Evolutionary conservation across 1,140 invertebrate species (phyloP).

Genomic region (Papilio dardanus): DNA sequence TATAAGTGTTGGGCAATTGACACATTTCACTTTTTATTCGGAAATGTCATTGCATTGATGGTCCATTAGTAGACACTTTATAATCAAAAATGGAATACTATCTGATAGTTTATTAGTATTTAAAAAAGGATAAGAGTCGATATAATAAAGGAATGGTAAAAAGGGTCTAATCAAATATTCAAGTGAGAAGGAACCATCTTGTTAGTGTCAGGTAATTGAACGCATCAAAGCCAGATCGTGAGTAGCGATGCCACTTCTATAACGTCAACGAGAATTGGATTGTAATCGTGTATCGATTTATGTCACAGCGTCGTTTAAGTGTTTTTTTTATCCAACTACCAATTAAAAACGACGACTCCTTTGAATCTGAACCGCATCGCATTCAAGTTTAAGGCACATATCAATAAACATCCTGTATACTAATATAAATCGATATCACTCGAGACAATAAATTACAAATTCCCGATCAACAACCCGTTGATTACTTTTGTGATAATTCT

Average conservation of each 20-base stretch:
- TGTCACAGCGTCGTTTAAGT: constrained; percentile 33
- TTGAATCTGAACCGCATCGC: constrained; percentile 13
- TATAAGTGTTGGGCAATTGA: constrained; percentile 7
- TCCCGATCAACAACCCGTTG: neutral
- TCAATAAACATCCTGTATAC: neutral
- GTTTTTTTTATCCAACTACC: constrained; percentile 30
- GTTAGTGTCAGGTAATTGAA: constrained; percentile 66
- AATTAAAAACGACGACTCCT: constrained; percentile 24
- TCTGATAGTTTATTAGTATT: neutral
- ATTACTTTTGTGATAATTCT: constrained; percentile 5
- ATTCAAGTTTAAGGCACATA: neutral
- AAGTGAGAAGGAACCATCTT: constrained; percentile 53
- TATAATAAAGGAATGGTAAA: constrained; percentile 26
- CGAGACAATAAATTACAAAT: constrained; percentile 31
- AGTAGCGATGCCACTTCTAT: constrained; percentile 41
- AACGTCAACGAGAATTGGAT: constrained; percentile 45
- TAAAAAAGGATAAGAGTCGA: neutral
- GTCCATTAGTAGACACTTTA: neutral
- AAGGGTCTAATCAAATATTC: constrained; percentile 48
- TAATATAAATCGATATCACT: constrained; percentile 12
- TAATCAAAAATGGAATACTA: neutral
- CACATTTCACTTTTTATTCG: constrained; percentile 21
- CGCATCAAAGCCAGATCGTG: constrained; percentile 51
- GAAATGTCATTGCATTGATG: neutral
- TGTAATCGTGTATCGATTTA: constrained; percentile 48